Evolutionary conservation across 2,797 vertebrate species (phyloP).

Genomic region (Poeciliopsis turneri): DNA sequence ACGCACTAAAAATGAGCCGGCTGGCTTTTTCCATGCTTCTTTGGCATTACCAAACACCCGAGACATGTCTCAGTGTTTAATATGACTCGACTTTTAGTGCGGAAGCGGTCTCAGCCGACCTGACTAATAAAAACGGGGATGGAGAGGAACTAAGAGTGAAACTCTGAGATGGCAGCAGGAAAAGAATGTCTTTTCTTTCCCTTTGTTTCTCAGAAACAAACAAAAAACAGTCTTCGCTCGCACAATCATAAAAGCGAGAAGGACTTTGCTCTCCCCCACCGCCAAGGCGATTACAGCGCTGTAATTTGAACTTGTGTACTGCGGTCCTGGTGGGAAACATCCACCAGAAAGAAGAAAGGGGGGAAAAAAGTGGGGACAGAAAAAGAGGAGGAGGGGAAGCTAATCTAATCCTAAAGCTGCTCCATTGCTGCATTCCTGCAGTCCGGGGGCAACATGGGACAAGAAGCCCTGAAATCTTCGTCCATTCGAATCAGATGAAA

Average conservation of each 20-base stretch:
- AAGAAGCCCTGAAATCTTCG: conserved; percentile 69
- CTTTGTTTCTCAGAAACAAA: not conserved
- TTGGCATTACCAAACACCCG: conserved; percentile 9
- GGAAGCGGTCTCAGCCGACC: conserved; percentile 22
- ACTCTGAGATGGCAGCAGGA: conserved; percentile 8
- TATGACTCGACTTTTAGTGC: conserved; percentile 30
- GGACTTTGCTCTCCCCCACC: conserved; percentile 45
- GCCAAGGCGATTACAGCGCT: conserved; percentile 53
- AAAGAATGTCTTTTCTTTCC: conserved; percentile 7
- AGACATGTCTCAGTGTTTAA: conserved; percentile 32
- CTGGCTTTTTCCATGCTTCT: conserved; percentile 27
- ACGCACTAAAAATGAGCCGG: not conserved
- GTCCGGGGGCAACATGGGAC: conserved; percentile 71
- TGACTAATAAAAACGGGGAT: conserved; percentile 9
- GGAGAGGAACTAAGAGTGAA: conserved; percentile 27
- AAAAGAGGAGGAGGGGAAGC: conserved; percentile 64
- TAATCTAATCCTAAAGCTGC: conserved; percentile 73
- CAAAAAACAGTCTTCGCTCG: not conserved
- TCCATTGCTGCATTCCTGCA: conserved; percentile 74
- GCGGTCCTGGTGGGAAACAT: conserved; percentile 56
- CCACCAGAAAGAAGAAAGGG: conserved; percentile 42
- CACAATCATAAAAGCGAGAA: conserved; percentile 9
- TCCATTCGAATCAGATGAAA: conserved; percentile 71
- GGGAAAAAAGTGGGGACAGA: conserved; percentile 38
- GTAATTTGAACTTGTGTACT: conserved; percentile 62